Evolutionary conservation across 2,888 invertebrate genomes (phyloP).

Genomic region (Ormyrus rosae): DNA sequence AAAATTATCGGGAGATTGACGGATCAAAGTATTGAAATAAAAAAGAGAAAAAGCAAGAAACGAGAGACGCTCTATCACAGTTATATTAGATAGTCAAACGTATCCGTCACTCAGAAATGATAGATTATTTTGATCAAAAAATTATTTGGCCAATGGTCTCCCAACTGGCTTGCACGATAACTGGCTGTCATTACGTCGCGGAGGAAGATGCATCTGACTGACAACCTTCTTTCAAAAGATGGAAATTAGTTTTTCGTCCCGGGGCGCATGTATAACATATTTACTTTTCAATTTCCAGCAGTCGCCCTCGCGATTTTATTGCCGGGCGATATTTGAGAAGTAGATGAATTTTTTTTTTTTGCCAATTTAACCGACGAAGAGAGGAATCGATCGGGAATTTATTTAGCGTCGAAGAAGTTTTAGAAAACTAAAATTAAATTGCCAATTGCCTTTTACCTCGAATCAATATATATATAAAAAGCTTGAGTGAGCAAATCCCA

Average conservation of each 20-base stretch:
- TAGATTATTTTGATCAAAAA: constrained; percentile 70
- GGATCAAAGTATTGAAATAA: not conserved
- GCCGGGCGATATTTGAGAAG: not conserved
- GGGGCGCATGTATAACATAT: not conserved
- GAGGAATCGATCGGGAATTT: no score
- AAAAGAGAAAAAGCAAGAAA: not conserved
- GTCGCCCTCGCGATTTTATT: no score
- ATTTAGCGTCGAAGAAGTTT: not conserved
- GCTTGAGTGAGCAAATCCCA: not conserved
- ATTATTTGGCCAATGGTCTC: constrained; percentile 59
- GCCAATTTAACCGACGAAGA: no score
- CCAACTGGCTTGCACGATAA: not conserved
- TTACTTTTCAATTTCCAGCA: constrained; percentile 23
- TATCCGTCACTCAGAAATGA: constrained; percentile 66
- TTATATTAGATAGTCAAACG: constrained; percentile 68
- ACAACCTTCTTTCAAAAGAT: constrained; percentile 11
- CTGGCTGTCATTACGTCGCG: not conserved
- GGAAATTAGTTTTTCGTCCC: constrained; percentile 19
- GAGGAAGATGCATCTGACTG: constrained; percentile 16
- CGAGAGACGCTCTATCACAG: constrained; percentile 65
- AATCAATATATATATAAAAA: not conserved
- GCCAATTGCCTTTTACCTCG: no score
- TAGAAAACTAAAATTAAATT: not conserved
- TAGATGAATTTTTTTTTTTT: no score
- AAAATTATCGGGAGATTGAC: not conserved